A percentile compares a stretch with the other conserved stretches of the same genome.
These are phyloP conservation scores for Galleria mellonella DNA, from an alignment of 1,140 invertebrate genomes.

Conservation along the genomic window DNA sequence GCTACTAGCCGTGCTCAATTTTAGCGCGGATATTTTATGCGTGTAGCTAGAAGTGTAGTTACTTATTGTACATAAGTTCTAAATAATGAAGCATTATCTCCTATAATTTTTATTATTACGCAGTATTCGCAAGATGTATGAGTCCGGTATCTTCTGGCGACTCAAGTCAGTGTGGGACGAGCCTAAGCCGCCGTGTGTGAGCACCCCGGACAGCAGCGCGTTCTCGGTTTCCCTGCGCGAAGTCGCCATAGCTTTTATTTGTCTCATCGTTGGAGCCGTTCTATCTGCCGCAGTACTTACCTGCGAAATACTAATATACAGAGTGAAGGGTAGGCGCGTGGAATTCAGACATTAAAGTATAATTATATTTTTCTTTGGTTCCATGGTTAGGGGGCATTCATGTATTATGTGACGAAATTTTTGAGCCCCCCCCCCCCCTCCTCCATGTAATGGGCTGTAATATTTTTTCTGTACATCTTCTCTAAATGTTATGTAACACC, in stretches of 20 bases:
- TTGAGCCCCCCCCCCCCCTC: too few relatives aligned
- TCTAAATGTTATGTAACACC: too few relatives aligned
- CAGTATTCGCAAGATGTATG: slow-evolving; percentile 68
- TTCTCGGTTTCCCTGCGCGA: slow-evolving; percentile 64
- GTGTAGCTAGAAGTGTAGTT: too few relatives aligned
- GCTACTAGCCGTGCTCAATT: too few relatives aligned
- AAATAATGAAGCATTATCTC: too few relatives aligned
- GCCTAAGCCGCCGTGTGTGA: slow-evolving; percentile 67
- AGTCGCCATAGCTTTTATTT: slow-evolving; percentile 65
- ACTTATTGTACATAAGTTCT: too few relatives aligned
- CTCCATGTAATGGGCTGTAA: too few relatives aligned
- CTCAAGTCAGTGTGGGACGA: slow-evolving; percentile 71
- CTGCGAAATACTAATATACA: slow-evolving; percentile 44
- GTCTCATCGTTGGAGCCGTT: slow-evolving; percentile 56
- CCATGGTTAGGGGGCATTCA: too few relatives aligned
- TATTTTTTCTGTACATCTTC: too few relatives aligned
- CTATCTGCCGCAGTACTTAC: slow-evolving; percentile 48
- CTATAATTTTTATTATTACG: too few relatives aligned
- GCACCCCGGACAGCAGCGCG: slow-evolving; percentile 61
- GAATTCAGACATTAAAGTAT: slow-evolving; percentile 1
- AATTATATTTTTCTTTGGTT: background rate
- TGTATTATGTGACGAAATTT: too few relatives aligned
- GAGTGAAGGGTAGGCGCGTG: slow-evolving; percentile 8
- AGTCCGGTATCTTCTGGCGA: slow-evolving; percentile 67
- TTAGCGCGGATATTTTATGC: too few relatives aligned